These are phyloP conservation scores for Enteromius unitaeniatus DNA, from an alignment of 2,797 vertebrate genomes.

Conservation along the genomic window DNA sequence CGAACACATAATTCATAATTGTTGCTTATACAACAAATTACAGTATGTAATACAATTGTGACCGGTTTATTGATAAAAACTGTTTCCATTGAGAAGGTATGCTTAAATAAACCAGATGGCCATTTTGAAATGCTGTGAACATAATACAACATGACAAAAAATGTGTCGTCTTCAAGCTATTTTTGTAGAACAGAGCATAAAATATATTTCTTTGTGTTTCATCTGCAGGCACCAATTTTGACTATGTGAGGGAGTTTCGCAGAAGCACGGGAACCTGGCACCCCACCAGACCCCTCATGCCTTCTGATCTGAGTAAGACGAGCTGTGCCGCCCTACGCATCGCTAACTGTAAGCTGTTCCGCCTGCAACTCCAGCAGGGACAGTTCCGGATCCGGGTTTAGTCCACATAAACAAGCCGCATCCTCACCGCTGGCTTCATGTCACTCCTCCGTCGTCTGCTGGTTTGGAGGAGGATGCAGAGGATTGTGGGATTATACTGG, in stretches of 20 bases:
- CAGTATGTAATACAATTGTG: neutral
- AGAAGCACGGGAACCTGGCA: conserved; percentile 96
- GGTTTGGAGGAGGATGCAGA: conserved; percentile 9
- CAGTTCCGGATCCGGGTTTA: conserved; percentile 88
- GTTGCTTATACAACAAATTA: neutral
- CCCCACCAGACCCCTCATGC: conserved; percentile 86
- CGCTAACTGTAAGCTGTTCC: conserved; percentile 96
- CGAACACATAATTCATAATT: neutral
- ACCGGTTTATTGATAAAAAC: neutral
- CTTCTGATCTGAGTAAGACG: conserved; percentile 90
- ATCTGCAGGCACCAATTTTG: conserved; percentile 87
- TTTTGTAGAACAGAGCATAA: neutral
- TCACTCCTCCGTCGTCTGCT: conserved; percentile 37
- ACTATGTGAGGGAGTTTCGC: conserved; percentile 96
- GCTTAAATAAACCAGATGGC: neutral
- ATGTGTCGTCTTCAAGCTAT: neutral
- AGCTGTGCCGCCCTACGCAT: conserved; percentile 90
- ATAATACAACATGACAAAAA: neutral
- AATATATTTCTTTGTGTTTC: conserved; percentile 3
- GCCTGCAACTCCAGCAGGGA: conserved; percentile 92
- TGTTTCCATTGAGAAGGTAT: neutral
- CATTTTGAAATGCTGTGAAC: neutral
- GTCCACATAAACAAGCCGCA: conserved; percentile 70
- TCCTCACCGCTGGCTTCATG: neutral
- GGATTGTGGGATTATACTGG: conserved; percentile 5